A percentile compares a stretch with the other conserved stretches of the same genome.
These are phyloP conservation scores for Shinisaurus crocodilurus DNA, from an alignment of 2,113 vertebrate species.

Conservation along the genomic window DNA sequence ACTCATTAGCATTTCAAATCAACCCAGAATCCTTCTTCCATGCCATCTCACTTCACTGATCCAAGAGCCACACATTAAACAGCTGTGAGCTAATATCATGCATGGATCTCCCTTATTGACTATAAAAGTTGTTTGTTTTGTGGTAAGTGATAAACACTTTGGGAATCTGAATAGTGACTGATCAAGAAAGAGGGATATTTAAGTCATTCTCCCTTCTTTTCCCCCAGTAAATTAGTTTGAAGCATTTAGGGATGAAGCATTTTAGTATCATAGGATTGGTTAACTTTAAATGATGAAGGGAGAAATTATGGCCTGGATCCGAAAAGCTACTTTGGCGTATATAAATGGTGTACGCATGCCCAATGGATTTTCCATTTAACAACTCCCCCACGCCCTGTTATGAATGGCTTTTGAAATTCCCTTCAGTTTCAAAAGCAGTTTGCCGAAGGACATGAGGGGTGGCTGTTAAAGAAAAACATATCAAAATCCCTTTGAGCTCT, in stretches of 20 bases:
- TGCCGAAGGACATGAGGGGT: not conserved
- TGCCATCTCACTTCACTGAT: slow-evolving; percentile 20
- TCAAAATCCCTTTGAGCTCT: not conserved
- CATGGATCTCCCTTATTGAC: not conserved
- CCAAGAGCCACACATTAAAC: slow-evolving; percentile 4
- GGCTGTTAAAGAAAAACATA: not conserved
- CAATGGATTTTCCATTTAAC: not conserved
- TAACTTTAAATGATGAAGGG: not conserved
- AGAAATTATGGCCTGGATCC: not conserved
- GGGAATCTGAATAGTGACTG: not conserved
- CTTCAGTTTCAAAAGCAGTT: not conserved
- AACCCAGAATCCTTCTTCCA: not conserved
- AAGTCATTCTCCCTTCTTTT: not conserved
- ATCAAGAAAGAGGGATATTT: not conserved
- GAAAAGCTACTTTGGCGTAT: not conserved
- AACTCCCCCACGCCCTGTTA: not conserved
- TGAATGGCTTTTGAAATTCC: not conserved
- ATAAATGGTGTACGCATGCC: not conserved
- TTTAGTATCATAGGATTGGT: not conserved
- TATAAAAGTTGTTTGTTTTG: not conserved
- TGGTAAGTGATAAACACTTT: not conserved
- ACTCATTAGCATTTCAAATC: not conserved
- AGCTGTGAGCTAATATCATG: slow-evolving; percentile 5
- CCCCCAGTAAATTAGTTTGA: not conserved
- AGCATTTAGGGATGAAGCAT: not conserved